Percentiles rank a stretch among this genome's conserved stretches.
Evolutionary conservation across 2,113 vertebrate genomes (phyloP).

Genomic region (Actinemys pallida): DNA sequence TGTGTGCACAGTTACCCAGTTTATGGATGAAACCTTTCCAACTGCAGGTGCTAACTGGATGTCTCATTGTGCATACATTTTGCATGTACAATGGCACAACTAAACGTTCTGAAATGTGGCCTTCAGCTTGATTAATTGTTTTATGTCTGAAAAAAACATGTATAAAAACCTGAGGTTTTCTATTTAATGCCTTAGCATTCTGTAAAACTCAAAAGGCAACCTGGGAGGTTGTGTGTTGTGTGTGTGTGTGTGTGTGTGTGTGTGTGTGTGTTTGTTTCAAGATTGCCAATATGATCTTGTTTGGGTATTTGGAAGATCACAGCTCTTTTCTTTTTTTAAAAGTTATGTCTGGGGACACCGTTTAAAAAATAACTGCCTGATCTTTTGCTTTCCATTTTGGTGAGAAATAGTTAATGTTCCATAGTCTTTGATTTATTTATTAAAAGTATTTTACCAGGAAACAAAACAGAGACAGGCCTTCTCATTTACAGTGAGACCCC

Average conservation of each 20-base stretch:
- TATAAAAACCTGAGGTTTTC: constrained; percentile 26
- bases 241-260: neutral
- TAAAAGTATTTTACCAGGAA: constrained; percentile 84
- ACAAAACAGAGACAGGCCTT: constrained; percentile 80
- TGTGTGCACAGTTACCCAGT: constrained; percentile 55
- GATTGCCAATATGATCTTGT: neutral
- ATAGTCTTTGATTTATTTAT: constrained; percentile 86
- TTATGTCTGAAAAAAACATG: neutral
- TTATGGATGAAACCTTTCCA: constrained; percentile 58
- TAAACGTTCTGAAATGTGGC: constrained; percentile 1
- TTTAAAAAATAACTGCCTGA: neutral
- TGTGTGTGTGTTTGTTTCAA: neutral
- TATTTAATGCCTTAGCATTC: neutral
- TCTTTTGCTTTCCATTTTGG: constrained; percentile 22
- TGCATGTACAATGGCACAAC: neutral
- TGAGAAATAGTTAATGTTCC: constrained; percentile 76
- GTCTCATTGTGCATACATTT: neutral
- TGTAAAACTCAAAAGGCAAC: constrained; percentile 46
- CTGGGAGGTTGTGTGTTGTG: neutral
- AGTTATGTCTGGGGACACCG: neutral
- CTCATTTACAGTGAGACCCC: constrained; percentile 81
- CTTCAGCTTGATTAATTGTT: constrained; percentile 41
- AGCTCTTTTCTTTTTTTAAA: neutral
- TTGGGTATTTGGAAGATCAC: constrained; percentile 1
- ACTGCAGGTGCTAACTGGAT: neutral